Conservation (phyloP, 2,888 invertebrate genomes). For the Drosophila ochracea region DNA sequence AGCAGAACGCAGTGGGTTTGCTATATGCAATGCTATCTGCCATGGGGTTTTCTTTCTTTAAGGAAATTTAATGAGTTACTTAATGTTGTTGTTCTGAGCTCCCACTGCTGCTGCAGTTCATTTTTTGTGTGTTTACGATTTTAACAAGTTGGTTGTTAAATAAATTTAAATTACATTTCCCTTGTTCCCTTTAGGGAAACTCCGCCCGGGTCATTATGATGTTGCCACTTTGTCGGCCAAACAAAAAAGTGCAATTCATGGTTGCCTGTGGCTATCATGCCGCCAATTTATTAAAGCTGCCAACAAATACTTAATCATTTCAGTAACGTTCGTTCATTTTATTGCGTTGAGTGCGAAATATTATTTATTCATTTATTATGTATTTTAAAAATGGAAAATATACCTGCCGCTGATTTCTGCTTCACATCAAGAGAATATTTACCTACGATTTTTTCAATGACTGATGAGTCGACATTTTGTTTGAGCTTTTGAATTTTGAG, state of each 20-base stretch:
- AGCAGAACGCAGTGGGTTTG: constrained; percentile 60
- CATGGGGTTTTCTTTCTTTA: constrained; percentile 33
- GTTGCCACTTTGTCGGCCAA: constrained; percentile 15
- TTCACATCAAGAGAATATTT: constrained; percentile 40
- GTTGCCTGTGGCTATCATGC: constrained; percentile 27
- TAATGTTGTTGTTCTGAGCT: constrained; percentile 66
- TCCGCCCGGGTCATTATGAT: constrained; percentile 59
- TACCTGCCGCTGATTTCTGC: constrained; percentile 17
- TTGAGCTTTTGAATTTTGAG: not conserved
- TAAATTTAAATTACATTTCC: constrained; percentile 77
- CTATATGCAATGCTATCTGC: constrained; percentile 15
- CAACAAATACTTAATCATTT: constrained; percentile 69
- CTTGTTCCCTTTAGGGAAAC: constrained; percentile 47
- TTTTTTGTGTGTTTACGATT: constrained; percentile 58
- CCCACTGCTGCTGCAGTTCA: constrained; percentile 53
- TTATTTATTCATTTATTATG: constrained; percentile 9
- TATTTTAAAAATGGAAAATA: constrained; percentile 1
- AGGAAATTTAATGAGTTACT: constrained; percentile 79
- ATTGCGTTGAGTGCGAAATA: constrained; percentile 24
- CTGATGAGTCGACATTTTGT: constrained; percentile 30
- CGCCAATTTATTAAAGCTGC: constrained; percentile 63
- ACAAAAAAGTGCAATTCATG: constrained; percentile 48
- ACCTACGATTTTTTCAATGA: constrained; percentile 24
- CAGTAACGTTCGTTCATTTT: constrained; percentile 29
- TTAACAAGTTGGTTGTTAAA: constrained; percentile 79